Evolutionary conservation across 2,888 invertebrate species (phyloP).

Genomic region (Lingula anatina): DNA sequence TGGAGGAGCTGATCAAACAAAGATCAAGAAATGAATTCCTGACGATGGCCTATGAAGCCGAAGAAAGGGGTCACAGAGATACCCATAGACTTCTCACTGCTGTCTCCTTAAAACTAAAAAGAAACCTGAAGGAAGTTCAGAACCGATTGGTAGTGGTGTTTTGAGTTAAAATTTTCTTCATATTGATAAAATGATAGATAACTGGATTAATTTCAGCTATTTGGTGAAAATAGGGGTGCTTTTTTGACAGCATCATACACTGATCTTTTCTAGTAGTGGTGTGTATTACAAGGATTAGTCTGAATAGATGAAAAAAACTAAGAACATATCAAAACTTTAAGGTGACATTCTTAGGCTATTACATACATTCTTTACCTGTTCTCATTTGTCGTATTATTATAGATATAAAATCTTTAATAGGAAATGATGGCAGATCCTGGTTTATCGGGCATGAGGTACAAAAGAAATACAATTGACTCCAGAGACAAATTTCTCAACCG

Average conservation of each 20-base stretch:
- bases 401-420: constrained; percentile 10
- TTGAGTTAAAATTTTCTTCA: background rate
- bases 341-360: too few relatives aligned
- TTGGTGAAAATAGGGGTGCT: too few relatives aligned
- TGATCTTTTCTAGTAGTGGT: too few relatives aligned
- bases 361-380: too few relatives aligned
- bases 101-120: constrained; percentile 21
- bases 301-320: too few relatives aligned
- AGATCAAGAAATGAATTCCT: constrained; percentile 44
- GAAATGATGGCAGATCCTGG: constrained; percentile 34
- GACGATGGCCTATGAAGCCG: constrained; percentile 43
- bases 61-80: constrained; percentile 31
- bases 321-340: too few relatives aligned
- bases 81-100: constrained; percentile 34
- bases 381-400: too few relatives aligned
- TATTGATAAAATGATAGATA: too few relatives aligned
- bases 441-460: constrained; percentile 24
- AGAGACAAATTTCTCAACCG: constrained; percentile 33
- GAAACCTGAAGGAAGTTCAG: constrained; percentile 19
- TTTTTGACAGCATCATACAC: too few relatives aligned
- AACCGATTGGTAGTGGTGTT: constrained; percentile 27
- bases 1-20: constrained; percentile 34
- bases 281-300: too few relatives aligned
- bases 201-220: too few relatives aligned
- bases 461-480: constrained; percentile 42